A percentile compares a stretch with the other conserved stretches of the same genome.
These are phyloP conservation scores for Acleris emargana DNA, from an alignment of 2,888 invertebrate species.

Conservation along the genomic window DNA sequence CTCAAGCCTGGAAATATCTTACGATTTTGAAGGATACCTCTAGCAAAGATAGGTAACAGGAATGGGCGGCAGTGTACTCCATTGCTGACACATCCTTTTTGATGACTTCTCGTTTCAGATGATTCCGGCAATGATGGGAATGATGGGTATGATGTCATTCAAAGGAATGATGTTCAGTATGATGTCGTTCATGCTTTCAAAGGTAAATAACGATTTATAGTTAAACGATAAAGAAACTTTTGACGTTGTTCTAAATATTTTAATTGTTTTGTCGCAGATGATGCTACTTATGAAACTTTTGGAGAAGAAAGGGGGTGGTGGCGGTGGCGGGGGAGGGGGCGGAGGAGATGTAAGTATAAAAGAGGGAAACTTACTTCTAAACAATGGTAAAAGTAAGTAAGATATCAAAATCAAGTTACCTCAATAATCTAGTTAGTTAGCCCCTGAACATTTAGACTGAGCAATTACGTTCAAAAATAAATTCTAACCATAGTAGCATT, in stretches of 20 bases:
- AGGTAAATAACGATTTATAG: constrained; percentile 61
- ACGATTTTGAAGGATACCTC: too few relatives aligned
- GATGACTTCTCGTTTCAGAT: constrained; percentile 56
- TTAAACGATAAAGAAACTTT: neutral
- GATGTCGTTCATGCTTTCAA: constrained; percentile 84
- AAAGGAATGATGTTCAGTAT: constrained; percentile 86
- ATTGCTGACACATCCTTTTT: constrained; percentile 22
- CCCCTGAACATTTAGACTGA: too few relatives aligned
- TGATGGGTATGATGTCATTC: constrained; percentile 85
- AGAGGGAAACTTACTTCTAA: too few relatives aligned
- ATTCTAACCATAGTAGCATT: too few relatives aligned
- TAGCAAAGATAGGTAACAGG: too few relatives aligned
- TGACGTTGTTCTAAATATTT: neutral
- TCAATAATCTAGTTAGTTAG: too few relatives aligned
- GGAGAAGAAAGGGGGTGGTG: constrained; percentile 69
- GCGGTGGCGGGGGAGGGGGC: constrained; percentile 52
- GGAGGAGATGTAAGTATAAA: constrained; percentile 11
- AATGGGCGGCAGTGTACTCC: too few relatives aligned
- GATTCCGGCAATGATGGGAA: constrained; percentile 81
- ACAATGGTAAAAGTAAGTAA: too few relatives aligned
- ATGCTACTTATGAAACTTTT: constrained; percentile 74
- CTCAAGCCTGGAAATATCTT: too few relatives aligned
- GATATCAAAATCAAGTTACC: too few relatives aligned
- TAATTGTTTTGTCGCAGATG: constrained; percentile 54
- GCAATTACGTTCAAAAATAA: too few relatives aligned